phyloP scores from a whole-genome alignment of 2,797 vertebrate species.

The Amblyraja radiata region DNA sequence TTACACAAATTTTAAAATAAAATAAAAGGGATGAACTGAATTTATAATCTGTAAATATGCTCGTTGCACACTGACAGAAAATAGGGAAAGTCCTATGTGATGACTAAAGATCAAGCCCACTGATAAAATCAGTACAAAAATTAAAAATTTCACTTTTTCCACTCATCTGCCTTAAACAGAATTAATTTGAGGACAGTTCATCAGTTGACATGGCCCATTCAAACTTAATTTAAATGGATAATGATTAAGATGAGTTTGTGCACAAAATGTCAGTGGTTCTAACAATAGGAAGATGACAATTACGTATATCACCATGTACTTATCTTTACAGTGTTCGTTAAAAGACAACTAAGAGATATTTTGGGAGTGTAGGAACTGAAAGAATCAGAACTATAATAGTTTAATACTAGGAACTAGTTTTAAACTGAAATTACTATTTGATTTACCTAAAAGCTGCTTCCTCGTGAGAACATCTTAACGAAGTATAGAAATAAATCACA shows the following conservation, averaged over 20 bases:
- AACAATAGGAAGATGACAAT: background rate
- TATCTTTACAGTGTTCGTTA: background rate
- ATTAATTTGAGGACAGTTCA: background rate
- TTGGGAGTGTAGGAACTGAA: background rate
- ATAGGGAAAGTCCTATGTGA: background rate
- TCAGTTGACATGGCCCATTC: too few relatives aligned
- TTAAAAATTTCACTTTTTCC: background rate
- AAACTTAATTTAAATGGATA: background rate
- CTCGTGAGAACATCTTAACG: background rate
- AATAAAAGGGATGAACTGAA: background rate
- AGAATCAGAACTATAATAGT: background rate
- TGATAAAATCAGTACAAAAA: background rate
- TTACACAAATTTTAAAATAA: background rate
- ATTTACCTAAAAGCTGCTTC: background rate
- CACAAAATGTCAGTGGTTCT: background rate
- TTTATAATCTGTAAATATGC: background rate
- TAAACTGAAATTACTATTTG: background rate
- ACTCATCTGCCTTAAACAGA: background rate
- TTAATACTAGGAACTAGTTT: background rate
- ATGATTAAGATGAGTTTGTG: background rate
- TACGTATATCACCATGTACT: background rate
- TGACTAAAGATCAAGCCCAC: background rate
- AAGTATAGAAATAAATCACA: background rate
- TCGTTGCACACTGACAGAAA: background rate
- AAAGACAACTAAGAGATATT: background rate